Evolutionary conservation across 1,140 invertebrate genomes (phyloP).

Genomic region (Drosophila pallidifrons): DNA sequence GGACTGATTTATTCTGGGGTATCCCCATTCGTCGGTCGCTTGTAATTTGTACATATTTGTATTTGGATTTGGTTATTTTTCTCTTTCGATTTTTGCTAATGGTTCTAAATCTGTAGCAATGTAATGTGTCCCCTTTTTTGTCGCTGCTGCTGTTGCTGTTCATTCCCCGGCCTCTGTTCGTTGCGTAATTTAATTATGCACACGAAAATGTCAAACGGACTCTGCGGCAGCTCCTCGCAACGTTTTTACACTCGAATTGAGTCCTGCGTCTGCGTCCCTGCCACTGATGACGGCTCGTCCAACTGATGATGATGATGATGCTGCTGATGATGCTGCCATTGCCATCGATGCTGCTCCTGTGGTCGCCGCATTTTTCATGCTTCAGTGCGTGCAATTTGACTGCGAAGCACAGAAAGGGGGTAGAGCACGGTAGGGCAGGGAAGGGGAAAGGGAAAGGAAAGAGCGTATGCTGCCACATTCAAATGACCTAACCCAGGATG

Average conservation of each 20-base stretch:
- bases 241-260: conserved; percentile 82
- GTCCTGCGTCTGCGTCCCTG: conserved; percentile 38
- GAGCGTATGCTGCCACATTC: conserved; percentile 58
- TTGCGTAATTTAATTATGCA: conserved; percentile 81
- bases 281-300: conserved; percentile 5
- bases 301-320: conserved; percentile 8
- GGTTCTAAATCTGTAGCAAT: conserved; percentile 12
- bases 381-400: conserved; percentile 74
- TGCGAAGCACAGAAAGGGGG: not conserved
- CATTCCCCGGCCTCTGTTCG: conserved; percentile 6
- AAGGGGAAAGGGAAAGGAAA: not conserved
- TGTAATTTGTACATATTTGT: not conserved
- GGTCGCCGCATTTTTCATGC: conserved; percentile 72
- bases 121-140: not conserved
- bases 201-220: conserved; percentile 76
- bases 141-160: not conserved
- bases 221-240: conserved; percentile 57
- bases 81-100: conserved; percentile 11
- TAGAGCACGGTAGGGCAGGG: not conserved
- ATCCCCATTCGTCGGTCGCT: not conserved
- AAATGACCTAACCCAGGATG: conserved; percentile 76
- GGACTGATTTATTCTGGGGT: no score
- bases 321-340: conserved; percentile 9
- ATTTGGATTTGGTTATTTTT: not conserved
- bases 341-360: conserved; percentile 31